Base-by-base conservation (phyloP, 2,888 invertebrate genomes). In the Phanerotoma sp. region DNA sequence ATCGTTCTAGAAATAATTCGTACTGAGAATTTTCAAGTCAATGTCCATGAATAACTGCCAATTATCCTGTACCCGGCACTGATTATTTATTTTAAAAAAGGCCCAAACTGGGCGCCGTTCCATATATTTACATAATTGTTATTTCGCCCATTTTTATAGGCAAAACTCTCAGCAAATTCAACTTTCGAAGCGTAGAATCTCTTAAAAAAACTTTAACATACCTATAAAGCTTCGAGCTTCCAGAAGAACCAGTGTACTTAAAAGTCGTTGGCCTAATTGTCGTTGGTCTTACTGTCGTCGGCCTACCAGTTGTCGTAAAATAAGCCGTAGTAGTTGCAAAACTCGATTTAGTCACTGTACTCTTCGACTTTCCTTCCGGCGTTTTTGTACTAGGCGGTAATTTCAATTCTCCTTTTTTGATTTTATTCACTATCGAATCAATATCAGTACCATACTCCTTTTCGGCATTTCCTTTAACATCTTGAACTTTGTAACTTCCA, bases 401-500 rank as follows among this genome's bases (percentile, higher is more conserved):
- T 70, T 91, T 89, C 22, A 92, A 84, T 71, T 92, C 91, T 0
- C 92, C 92, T 47, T 86, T 86, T 71, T 89, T 88, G 47, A 93
- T 90, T 70, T 85, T 86, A 60, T 89, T 86, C 42, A 93, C 80
- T 65, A 92, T 91, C 2, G 86, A 88, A 65, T 91, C 90, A 0
- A 92, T 88, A 69, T 91, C 90, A 4, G 85, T 83, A 0, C 84
- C 84, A 7, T 68, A 69, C 44, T 87, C 86, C 62, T 85, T 86
- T 22, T 82, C 82, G 0, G 84, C 82, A 66, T 89, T 91, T 0
- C 91, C 89, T 78, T 89, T 88, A 1, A 91, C 64, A 2, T 91
- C 91, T 73, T 91, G 90, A 0, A 92, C 91, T 77, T 91, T 91
- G 63, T 89, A 89, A 20, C 88, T 88, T 5, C 92, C 92, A 67